Evolutionary conservation across 2,113 vertebrate genomes (phyloP).

Genomic region (Jaculus jaculus): DNA sequence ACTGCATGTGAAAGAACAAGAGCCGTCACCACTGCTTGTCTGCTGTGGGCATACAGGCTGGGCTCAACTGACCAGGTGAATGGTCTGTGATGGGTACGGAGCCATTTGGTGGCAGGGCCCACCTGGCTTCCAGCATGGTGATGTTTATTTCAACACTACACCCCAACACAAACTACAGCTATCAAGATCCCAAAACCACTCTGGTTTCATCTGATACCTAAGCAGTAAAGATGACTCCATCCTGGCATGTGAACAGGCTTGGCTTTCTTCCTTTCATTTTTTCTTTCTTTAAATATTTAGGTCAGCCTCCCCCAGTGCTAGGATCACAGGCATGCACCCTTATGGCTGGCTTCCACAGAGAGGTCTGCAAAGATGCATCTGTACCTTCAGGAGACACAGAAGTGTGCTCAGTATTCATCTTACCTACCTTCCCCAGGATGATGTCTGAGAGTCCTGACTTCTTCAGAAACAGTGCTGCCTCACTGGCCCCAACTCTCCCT

Average conservation of each 20-base stretch:
- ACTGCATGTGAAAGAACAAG: neutral
- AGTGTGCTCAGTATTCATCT: neutral
- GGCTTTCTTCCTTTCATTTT: no score
- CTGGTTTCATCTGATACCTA: neutral
- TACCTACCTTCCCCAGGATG: slow-evolving; percentile 94
- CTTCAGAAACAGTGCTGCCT: slow-evolving; percentile 97
- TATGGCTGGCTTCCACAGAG: neutral
- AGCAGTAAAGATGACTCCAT: neutral
- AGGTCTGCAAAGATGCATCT: neutral
- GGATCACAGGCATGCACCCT: no score
- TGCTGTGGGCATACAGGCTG: neutral
- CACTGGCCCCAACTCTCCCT: slow-evolving; percentile 93
- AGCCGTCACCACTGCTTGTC: neutral
- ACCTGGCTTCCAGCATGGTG: neutral
- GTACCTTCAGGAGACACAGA: fast-evolving
- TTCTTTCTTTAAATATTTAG: no score
- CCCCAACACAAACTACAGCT: neutral
- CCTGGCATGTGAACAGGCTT: no score
- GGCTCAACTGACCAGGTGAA: neutral
- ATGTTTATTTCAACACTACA: neutral
- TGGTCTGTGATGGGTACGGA: neutral
- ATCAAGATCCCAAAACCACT: neutral
- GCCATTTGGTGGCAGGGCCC: neutral
- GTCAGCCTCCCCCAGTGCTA: no score
- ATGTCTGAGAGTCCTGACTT: slow-evolving; percentile 95